Evolutionary conservation across 2,113 vertebrate species (phyloP), one percentile per base, ranked within the genome.

Genomic region (Hydropotes inermis): DNA sequence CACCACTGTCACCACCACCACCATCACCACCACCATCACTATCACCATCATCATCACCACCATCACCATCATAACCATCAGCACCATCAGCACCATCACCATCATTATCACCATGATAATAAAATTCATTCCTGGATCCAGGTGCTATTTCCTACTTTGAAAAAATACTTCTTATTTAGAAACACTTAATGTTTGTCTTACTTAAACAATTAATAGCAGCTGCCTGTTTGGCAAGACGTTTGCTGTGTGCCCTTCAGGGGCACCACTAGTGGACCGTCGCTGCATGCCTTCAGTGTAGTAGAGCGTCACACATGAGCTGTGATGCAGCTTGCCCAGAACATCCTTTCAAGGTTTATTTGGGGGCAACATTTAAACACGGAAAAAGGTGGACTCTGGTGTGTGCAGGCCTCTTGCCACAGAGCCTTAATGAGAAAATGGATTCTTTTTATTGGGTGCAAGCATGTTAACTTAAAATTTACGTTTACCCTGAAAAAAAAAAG

Each of bases 11-110:
- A 58, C 0, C 57, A 58, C 1, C 9, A 12, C 0, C 57, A 58
- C 0, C 3, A 58, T 0, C 57, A 27, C 0, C 57, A 58, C 0
- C 9, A 27, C 3, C 57, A 58, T 0, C 9, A 58, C 1, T n/a
- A n/a, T n/a, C 57, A 58, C 1, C 57, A 58, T 0, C 57, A 27
- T 0, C 57, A 58, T 0, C 57, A 58, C 0, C 57, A 58, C 0
- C 57, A 58, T 0, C 57, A 27, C 0, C 57, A 27, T 0, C 25
- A 27, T 0, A 23, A 58, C 1, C 57, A 27, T 0, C 9, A 58
- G 1, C 9, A 58, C 4, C 25, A 58, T 0, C 57, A 27, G 0
- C 57, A 58, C 0, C 57, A 50, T 0, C 78, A 12, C 16, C 36
- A 10, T 6, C 54, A 12, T 13, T 39, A 17, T 25, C 4, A 21